Evolutionary conservation across 2,888 invertebrate species (phyloP), one percentile per base, ranked within the genome.

Genomic region (Galeopsomyia nigrocyanea): DNA sequence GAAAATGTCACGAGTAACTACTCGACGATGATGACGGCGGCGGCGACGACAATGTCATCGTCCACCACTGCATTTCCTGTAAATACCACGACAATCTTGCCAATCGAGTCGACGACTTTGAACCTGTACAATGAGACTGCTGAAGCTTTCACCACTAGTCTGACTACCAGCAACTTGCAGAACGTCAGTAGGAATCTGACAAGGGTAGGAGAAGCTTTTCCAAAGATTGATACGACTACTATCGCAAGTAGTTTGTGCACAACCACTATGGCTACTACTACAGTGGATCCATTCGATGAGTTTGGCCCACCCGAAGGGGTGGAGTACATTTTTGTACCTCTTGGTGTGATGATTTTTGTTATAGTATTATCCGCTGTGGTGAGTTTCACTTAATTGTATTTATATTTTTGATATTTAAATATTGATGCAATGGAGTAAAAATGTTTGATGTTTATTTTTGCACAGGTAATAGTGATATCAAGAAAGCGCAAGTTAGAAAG

Each of bases 401-500:
- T 9, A 50, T 16, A 19, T 26, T 14, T 67, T 68, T 65, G 19
- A 47, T 65, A 46, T 47, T 53, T 60, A 58, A 50, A 5, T 22
- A 31, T 39, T 26, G 53, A 61, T 66, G 17, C 26, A 62, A 71
- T 64, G 39, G 61, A 50, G 22, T 53, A 71, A 39, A 19, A 46
- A 55, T 16, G 14, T 19, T 19, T 3, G 1, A n/a, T 64, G n/a
- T 49, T 14, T 26, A 46, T 65, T 58, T 3, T 39, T 39, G 39
- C 7, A 26, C 39, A 90, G 90, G 88, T 90, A 46, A 86, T 89
- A 76, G 83, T 89, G 64, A 87, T 89, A 81, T 87, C 89, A 46
- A 86, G 88, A 72, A 88, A 88, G 78, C 85, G 88, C 71, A 87
- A 90, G 79, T 81, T 91, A 78, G 90, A 90, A 76, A 87, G 88